Evolutionary conservation across 2,888 invertebrate species (phyloP), one percentile per base, ranked within the genome.

Genomic region (Andrena camellia): DNA sequence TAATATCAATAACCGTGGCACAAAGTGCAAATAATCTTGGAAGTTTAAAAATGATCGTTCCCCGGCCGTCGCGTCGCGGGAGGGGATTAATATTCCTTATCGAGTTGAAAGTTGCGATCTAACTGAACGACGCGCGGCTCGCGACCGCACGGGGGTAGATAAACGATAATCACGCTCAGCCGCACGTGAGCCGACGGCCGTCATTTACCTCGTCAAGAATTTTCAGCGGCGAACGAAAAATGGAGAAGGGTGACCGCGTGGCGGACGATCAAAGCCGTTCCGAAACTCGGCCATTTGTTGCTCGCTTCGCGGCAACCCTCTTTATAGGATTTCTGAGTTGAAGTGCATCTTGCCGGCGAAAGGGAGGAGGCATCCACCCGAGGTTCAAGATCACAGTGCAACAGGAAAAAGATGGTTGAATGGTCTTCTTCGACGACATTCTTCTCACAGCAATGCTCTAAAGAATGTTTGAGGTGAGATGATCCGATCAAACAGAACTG

Each of bases 111-210:
- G 63, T 72, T 72, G 63, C 71, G 70, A 81, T 59, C 70, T 71
- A 67, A 20, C 57, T 35, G 66, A 60, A 35, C 68, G 52, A 20
- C 23, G 54, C 54, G 42, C 68, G 20, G 57, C 69, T 66, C 60
- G 62, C 50, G 35, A 20, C 60, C 71, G 72, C 72, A 23, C 20
- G 29, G 59, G 54, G 69, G 73, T 60, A 72, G 83, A 83, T 78
- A 73, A 83, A 82, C 72, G 83, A 69, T 78, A 82, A 82, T 83
- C 78, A 83, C 72, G 48, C 26, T 69, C 57, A 77, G 82, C 72
- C 67, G 72, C 77, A 59, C 62, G 69, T 63, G 68, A 72, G 42
- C 70, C 63, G 42, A 72, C 50, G 69, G 57, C 68, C 62, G 68
- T 77, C 83, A 54, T 83, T 77, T 69, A 72, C 68, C 42, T 54